phyloP scores from a whole-genome alignment of 2,888 invertebrate genomes.

The Gasteruption jaculator region DNA sequence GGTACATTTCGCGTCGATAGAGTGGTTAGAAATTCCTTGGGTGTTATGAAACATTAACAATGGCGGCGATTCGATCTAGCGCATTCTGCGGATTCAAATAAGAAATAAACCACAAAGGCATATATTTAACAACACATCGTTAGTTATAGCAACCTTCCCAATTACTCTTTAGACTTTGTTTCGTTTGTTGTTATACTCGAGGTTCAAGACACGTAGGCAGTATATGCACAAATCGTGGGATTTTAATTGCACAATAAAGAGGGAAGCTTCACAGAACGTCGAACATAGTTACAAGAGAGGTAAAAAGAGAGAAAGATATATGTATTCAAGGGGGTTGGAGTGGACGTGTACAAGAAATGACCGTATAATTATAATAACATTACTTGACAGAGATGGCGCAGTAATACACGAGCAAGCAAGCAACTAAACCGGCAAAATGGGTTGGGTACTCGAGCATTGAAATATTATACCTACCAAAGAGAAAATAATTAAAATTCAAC shows the following conservation, averaged over 20 bases:
- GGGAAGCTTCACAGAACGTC: constrained; percentile 22
- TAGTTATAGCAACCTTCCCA: no score
- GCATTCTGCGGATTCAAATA: no score
- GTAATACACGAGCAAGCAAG: no score
- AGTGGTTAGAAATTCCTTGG: no score
- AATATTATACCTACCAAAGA: constrained; percentile 52
- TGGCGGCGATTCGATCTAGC: no score
- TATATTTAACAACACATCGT: no score
- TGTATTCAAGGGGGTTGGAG: constrained; percentile 20
- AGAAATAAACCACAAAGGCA: no score
- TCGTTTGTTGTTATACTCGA: constrained; percentile 1
- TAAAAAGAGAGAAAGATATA: constrained; percentile 26
- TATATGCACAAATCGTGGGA: constrained; percentile 42
- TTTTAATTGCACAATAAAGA: constrained; percentile 41
- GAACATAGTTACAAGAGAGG: constrained; percentile 22
- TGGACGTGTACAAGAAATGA: constrained; percentile 44
- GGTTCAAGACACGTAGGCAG: constrained; percentile 11
- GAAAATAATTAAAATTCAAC: constrained; percentile 53
- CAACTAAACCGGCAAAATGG: no score
- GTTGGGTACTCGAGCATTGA: constrained; percentile 44
- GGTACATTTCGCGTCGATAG: no score
- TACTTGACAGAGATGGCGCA: constrained; percentile 50
- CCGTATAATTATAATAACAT: constrained; percentile 52
- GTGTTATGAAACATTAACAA: no score
- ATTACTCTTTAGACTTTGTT: no score